A percentile compares a stretch with the other conserved stretches of the same genome.
Conservation (phyloP, 92 coral and sea anemone species). For the Parazoanthus swiftii region DNA sequence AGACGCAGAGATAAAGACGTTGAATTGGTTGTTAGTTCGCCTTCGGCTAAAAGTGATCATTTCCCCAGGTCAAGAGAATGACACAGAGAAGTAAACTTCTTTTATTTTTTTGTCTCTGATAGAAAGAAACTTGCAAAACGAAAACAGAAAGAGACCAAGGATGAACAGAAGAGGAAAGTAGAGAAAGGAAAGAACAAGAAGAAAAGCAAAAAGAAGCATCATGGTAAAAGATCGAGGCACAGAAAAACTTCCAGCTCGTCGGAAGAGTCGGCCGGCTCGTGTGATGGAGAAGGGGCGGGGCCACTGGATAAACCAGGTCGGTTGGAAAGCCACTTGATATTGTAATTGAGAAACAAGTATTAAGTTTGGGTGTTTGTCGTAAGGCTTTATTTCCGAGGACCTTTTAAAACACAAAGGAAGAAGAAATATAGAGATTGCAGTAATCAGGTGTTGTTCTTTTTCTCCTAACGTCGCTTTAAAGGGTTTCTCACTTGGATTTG, state of each 20-base stretch:
- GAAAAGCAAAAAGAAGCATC: conserved; percentile 1
- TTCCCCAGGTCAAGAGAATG: too few relatives aligned
- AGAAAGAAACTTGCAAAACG: conserved; percentile 27
- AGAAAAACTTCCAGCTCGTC: neutral
- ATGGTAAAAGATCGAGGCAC: neutral
- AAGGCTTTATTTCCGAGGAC: too few relatives aligned
- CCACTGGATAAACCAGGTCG: neutral
- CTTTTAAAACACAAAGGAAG: too few relatives aligned
- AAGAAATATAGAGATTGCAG: too few relatives aligned
- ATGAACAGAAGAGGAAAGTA: neutral
- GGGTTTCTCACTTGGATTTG: too few relatives aligned
- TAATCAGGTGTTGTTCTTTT: too few relatives aligned
- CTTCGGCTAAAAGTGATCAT: too few relatives aligned
- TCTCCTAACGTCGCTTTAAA: too few relatives aligned
- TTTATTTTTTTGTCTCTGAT: neutral
- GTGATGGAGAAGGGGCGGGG: neutral
- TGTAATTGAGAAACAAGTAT: too few relatives aligned
- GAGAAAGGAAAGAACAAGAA: neutral
- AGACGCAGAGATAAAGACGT: too few relatives aligned
- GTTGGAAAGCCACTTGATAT: neutral
- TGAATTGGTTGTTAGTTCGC: too few relatives aligned
- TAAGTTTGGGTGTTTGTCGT: too few relatives aligned
- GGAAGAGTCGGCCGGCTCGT: neutral
- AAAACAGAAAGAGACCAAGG: neutral
- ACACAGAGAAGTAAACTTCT: neutral